Percentiles rank a stretch among this genome's conserved stretches.
These are phyloP conservation scores for Petrocephalus microphthalmus DNA, from an alignment of 2,113 vertebrate species.

Conservation along the genomic window DNA sequence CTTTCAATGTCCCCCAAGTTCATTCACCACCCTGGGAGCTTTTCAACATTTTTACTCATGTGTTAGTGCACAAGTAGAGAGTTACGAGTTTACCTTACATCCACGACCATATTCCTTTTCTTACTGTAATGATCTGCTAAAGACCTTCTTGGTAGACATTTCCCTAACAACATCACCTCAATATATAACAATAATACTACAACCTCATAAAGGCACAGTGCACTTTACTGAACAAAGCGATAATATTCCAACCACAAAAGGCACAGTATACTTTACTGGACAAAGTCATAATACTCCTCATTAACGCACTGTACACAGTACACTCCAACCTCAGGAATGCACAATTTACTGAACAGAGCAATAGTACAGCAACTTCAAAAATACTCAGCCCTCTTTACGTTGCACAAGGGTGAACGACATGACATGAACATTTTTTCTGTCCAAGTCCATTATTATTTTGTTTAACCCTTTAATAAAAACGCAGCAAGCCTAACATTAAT, in stretches of 20 bases:
- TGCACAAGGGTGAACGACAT: too few relatives aligned
- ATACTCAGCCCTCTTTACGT: too few relatives aligned
- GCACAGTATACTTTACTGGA: not conserved
- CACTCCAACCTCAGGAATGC: too few relatives aligned
- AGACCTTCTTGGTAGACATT: not conserved
- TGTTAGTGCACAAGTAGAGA: not conserved
- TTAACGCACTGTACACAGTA: too few relatives aligned
- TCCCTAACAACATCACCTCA: not conserved
- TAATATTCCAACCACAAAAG: not conserved
- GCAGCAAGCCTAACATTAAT: too few relatives aligned
- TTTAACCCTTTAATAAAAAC: not conserved
- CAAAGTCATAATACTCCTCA: too few relatives aligned
- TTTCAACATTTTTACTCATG: not conserved
- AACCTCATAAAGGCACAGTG: not conserved
- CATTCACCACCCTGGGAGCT: not conserved
- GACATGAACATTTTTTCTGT: too few relatives aligned
- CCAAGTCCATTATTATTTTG: not conserved
- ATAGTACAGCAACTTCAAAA: not conserved
- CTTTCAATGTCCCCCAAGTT: not conserved
- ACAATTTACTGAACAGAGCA: not conserved
- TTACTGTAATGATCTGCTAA: not conserved
- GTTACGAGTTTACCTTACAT: not conserved
- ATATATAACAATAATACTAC: not conserved
- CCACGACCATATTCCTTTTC: not conserved
- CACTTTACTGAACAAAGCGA: too few relatives aligned